Evolutionary conservation across 2,888 invertebrate species (phyloP), one percentile per base, ranked within the genome.

Genomic region (Lithophane semibrunnea): DNA sequence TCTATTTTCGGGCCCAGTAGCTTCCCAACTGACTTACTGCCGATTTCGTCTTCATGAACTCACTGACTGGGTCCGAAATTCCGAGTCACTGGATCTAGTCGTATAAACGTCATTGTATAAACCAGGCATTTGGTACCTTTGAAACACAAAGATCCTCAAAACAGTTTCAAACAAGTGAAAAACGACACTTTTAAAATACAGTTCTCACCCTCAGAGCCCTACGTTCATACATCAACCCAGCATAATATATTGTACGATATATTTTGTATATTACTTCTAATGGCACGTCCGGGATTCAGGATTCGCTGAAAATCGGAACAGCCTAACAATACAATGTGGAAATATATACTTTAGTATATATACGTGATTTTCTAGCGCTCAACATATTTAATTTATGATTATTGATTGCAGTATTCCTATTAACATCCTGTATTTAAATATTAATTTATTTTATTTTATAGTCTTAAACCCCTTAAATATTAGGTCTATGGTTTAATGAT

Each of bases 241-340:
- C 21, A 29, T 69, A 83, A 84, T 86, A 86, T 86, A 84, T 70
- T 58, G 58, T 61, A 71, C 71, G 56, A 77, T 82, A 84, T 86
- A 86, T 84, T 84, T 83, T 58, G 54, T 66, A 83, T 78, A 86
- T 84, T 86, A 83, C 86, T 49, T 58, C 54, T 78, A 69, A 86
- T 60, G 77, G 83, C n/a, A 82, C 83, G 67, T 60, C 12, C 18
- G 83, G 83, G 77, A 86, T 67, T 77, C 82, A 60, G 24, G 61
- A 69, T 54, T 77, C 67, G 52, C 29, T 29, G 49, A 52, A 77
- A 83, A 78, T 64, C n/a, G 24, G n/a, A n/a, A 21, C 44, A 18
- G 64, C 54, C 78, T 52, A 56, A 78, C 18, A 68, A 74, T 74
- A 66, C 52, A 58, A 52, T 42, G 69, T 75, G 60, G 72, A 75